Percentiles rank a stretch among this genome's conserved stretches.
phyloP scores from a whole-genome alignment of 2,113 vertebrate genomes.

The Amphilophus citrinellus region DNA sequence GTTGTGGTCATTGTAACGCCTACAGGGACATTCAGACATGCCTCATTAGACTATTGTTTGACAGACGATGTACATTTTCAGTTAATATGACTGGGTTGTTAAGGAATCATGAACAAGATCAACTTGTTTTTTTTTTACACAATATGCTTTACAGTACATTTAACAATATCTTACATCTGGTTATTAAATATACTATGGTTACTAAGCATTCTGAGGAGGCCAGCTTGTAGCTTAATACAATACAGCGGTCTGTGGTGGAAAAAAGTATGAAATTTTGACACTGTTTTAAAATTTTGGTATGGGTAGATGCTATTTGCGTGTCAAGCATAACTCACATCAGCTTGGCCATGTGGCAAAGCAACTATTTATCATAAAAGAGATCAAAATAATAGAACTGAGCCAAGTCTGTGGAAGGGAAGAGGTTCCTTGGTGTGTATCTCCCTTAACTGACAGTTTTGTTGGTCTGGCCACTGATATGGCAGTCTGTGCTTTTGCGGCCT shows the following conservation, averaged over 20 bases:
- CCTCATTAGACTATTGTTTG: slow-evolving; percentile 46
- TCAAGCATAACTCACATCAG: background rate
- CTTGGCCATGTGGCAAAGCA: background rate
- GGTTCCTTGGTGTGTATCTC: background rate
- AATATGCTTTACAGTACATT: background rate
- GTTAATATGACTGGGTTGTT: slow-evolving; percentile 31
- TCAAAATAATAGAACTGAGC: background rate
- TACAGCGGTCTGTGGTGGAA: background rate
- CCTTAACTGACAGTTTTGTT: background rate
- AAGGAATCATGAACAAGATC: background rate
- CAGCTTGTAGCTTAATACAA: background rate
- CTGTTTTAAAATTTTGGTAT: background rate
- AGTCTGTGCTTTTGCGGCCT: background rate
- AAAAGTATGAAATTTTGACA: background rate
- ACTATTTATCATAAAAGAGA: background rate
- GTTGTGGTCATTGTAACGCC: slow-evolving; percentile 50
- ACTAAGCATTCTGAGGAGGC: background rate
- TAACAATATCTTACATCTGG: background rate
- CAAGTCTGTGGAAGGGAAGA: background rate
- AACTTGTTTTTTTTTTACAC: background rate
- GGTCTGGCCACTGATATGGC: background rate
- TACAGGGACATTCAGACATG: slow-evolving; percentile 38
- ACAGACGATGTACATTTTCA: slow-evolving; percentile 59
- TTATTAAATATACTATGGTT: background rate
- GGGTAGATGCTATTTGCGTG: background rate